Conservation (phyloP, 2,797 vertebrate species). For the Phaenicophaeus curvirostris region DNA sequence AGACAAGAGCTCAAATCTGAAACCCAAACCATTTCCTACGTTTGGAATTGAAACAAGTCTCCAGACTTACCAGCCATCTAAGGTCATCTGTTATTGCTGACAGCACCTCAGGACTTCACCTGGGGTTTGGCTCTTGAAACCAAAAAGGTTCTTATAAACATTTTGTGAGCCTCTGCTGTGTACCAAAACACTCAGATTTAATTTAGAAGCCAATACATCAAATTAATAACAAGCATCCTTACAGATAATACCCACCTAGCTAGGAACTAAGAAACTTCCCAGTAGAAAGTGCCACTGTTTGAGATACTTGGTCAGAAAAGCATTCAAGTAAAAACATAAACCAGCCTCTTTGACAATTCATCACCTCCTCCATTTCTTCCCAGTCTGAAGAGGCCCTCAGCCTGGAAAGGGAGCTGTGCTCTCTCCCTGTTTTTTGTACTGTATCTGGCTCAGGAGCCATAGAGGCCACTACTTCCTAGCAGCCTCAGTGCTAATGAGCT, state of each 20-base stretch:
- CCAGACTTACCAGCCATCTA: neutral
- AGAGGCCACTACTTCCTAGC: neutral
- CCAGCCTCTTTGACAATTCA: neutral
- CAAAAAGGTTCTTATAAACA: neutral
- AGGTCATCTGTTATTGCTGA: neutral
- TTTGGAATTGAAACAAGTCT: slow-evolving; percentile 14
- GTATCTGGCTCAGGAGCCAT: neutral
- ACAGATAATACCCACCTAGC: neutral
- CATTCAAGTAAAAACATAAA: neutral
- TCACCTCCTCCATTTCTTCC: neutral
- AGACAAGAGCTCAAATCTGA: neutral
- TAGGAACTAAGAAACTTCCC: neutral
- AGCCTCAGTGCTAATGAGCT: neutral
- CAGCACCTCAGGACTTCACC: neutral
- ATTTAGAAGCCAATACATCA: neutral
- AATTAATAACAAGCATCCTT: neutral
- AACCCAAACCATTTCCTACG: neutral
- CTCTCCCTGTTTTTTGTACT: neutral
- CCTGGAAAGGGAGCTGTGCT: fast-evolving
- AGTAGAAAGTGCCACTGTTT: neutral
- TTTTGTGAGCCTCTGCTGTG: neutral
- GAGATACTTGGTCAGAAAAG: neutral
- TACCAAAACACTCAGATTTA: neutral
- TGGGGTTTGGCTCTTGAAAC: neutral
- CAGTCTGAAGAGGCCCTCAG: fast-evolving